phyloP scores from a whole-genome alignment of 2,797 vertebrate species.

The Sebastes glaucus region DNA sequence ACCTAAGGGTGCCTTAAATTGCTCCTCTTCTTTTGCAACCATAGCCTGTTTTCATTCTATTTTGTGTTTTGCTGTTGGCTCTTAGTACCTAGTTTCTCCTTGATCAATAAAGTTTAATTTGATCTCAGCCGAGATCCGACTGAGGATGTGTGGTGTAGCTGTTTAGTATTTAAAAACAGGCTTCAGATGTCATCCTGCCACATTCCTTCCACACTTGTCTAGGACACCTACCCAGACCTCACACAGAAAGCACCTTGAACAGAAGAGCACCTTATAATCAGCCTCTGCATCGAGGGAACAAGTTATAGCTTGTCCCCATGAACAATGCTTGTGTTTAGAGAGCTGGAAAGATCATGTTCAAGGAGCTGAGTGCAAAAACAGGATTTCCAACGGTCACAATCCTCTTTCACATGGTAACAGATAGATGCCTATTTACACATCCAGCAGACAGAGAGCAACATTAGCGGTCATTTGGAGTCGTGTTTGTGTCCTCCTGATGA shows the following conservation, averaged over 20 bases:
- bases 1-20: not conserved
- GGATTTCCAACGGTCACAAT: slow-evolving; percentile 1
- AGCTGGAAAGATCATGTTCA: slow-evolving; percentile 54
- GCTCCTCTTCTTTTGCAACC: not conserved
- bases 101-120: not conserved
- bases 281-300: slow-evolving; percentile 29
- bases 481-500: not conserved
- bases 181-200: slow-evolving; percentile 31
- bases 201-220: slow-evolving; percentile 62
- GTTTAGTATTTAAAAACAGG: slow-evolving; percentile 23
- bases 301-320: slow-evolving; percentile 53
- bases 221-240: slow-evolving; percentile 53
- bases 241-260: slow-evolving; percentile 49
- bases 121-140: not conserved
- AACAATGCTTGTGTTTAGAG: slow-evolving; percentile 64
- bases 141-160: not conserved
- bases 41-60: not conserved
- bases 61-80: not conserved
- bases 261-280: slow-evolving; percentile 64
- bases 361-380: slow-evolving; percentile 36
- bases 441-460: fast-evolving
- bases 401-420: not conserved
- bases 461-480: not conserved
- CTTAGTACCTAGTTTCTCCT: not conserved
- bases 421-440: not conserved